A percentile compares a stretch with the other conserved stretches of the same genome.
Conservation (phyloP, 2,888 invertebrate genomes). For the Cyclophora albipunctata region DNA sequence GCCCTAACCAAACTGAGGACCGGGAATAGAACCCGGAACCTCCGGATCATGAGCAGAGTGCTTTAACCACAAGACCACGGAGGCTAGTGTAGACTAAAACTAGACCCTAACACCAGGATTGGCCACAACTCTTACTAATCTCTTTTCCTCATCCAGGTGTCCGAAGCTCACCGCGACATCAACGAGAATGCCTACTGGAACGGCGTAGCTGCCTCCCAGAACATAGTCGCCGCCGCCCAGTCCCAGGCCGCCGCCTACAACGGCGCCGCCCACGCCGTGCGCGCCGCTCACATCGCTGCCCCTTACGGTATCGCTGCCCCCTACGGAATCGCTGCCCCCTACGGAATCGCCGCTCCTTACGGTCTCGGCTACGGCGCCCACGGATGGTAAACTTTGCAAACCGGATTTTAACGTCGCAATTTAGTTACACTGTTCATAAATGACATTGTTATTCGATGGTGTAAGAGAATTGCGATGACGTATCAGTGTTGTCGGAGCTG, state of each 20-base stretch:
- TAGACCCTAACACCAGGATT: too few relatives aligned
- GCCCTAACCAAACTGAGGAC: too few relatives aligned
- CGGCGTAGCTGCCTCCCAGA: conserved; percentile 55
- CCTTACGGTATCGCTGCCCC: conserved; percentile 20
- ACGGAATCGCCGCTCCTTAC: conserved; percentile 18
- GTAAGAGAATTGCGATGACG: too few relatives aligned
- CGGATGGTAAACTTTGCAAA: conserved; percentile 38
- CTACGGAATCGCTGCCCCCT: conserved; percentile 13
- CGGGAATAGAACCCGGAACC: too few relatives aligned
- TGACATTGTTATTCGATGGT: too few relatives aligned
- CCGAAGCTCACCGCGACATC: conserved; percentile 55
- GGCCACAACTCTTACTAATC: too few relatives aligned
- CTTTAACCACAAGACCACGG: too few relatives aligned
- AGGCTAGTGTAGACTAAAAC: too few relatives aligned
- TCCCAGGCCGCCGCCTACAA: conserved; percentile 57
- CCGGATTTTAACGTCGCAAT: conserved; percentile 2
- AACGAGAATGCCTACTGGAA: conserved; percentile 68
- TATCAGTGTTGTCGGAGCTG: too few relatives aligned
- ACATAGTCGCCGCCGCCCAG: conserved; percentile 61
- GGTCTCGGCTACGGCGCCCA: conserved; percentile 12
- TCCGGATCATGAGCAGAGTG: too few relatives aligned
- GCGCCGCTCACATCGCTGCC: conserved; percentile 25
- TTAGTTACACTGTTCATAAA: conserved; percentile 1
- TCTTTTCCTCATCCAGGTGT: conserved; percentile 26
- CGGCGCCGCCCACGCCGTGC: conserved; percentile 41